These are phyloP conservation scores for Buteo buteo DNA, from an alignment of 2,113 vertebrate species.

Conservation along the genomic window DNA sequence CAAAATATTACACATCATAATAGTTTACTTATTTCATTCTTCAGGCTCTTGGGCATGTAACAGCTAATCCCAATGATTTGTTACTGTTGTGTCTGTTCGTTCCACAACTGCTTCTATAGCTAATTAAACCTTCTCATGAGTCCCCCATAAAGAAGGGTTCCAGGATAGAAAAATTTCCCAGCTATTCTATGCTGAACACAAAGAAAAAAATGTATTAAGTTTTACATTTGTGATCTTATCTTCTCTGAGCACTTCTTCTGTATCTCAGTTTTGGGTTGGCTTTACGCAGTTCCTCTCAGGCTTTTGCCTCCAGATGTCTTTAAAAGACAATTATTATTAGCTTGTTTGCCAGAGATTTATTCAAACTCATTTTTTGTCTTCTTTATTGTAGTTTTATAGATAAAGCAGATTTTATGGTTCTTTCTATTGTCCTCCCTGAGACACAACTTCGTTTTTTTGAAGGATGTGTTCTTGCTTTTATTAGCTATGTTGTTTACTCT, in stretches of 20 bases:
- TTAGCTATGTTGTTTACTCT: neutral
- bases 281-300: neutral
- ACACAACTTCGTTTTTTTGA: neutral
- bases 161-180: neutral
- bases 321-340: neutral
- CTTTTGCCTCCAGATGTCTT: neutral
- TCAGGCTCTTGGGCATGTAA: slow-evolving; percentile 5
- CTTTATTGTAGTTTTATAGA: neutral
- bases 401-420: neutral
- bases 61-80: neutral
- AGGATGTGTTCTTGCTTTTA: neutral
- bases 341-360: slow-evolving; percentile 24
- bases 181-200: neutral
- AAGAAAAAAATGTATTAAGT: neutral
- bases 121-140: neutral
- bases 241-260: neutral
- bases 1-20: neutral
- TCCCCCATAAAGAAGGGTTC: neutral
- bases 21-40: slow-evolving; percentile 3
- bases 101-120: neutral
- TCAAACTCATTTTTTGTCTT: neutral
- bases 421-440: neutral
- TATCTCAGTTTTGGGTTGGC: neutral
- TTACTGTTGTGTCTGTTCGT: neutral
- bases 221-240: neutral